Conservation (phyloP, 2,888 invertebrate genomes). For the Sycophila texana region DNA sequence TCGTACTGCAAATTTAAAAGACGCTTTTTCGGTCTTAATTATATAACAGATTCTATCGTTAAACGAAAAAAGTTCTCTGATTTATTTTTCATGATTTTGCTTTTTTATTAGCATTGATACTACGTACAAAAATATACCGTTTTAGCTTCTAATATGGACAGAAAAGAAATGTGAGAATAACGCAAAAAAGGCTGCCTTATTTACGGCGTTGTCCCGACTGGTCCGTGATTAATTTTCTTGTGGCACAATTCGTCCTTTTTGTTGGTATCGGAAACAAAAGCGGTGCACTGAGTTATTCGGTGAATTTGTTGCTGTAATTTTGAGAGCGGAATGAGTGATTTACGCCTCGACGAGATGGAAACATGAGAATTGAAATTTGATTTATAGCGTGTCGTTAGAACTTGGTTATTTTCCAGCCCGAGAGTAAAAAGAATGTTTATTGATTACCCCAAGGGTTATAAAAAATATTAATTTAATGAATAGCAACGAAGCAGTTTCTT, state of each 20-base stretch:
- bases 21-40: no score
- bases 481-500: no score
- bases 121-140: no score
- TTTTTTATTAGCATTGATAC: no score
- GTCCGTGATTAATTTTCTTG: constrained; percentile 29
- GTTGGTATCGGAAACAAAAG: constrained; percentile 4
- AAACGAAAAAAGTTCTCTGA: no score
- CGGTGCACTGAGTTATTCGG: background rate
- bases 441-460: no score
- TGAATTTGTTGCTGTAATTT: constrained; percentile 23
- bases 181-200: constrained; percentile 16
- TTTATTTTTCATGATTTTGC: no score
- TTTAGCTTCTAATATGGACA: no score
- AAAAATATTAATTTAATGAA: no score
- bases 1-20: no score
- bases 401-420: background rate
- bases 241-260: constrained; percentile 4
- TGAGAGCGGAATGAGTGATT: constrained; percentile 8
- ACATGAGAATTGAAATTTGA: constrained; percentile 20
- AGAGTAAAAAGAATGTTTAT: background rate
- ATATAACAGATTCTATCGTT: no score
- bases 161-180: background rate
- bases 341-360: constrained; percentile 13
- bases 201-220: constrained; percentile 9
- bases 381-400: constrained; percentile 12